Base-by-base conservation (phyloP, 2,797 vertebrate genomes). In the Sorex maritimensis region DNA sequence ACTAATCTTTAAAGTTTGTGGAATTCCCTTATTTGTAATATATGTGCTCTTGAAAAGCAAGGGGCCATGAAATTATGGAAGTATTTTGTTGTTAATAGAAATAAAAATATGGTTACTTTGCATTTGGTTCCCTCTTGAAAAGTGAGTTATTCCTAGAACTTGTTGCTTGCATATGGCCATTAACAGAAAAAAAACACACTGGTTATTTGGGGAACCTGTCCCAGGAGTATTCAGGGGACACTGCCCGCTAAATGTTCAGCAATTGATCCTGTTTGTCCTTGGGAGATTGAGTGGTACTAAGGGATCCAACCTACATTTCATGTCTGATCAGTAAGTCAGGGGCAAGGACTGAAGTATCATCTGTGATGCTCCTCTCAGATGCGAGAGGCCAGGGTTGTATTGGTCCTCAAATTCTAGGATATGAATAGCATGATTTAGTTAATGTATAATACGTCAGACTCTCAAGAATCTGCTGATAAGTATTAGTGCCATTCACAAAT, bases 1-100 rank as follows among this genome's bases (percentile, higher is more conserved):
- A 93, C 95, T 96, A 97, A 93, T 97, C 97, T 98, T 97, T 92
- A 92, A 95, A 96, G 73, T 58, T 96, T 90, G 95, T 94, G 94
- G 71, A 65, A 0, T 92, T 94, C 52, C 7, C 94, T 97, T 79
- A 74, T 98, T 96, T 97, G 93, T 97, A 90, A 2, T 65, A 86
- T 96, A 96, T 97, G 83, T 96, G 94, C 90, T 94, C 86, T 94
- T 90, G 72, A 95, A 67, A 94, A 92, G 73, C 88, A 92, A 92
- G 69, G 73, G 88, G 78, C 61, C 92, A 30, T 96, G 94, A 96
- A 94, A 95, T 94, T 90, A 96, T 81, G 67, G 67, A 96, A 95
- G 84, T 96, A 94, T 97, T 97, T 97, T 97, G 92, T 92, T 95
- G 94, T 96, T 96, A 92, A 94, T 90, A 94, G 77, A 95, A 97